phyloP scores from a whole-genome alignment of 2,888 invertebrate genomes.

The Polydrusus tereticollis region DNA sequence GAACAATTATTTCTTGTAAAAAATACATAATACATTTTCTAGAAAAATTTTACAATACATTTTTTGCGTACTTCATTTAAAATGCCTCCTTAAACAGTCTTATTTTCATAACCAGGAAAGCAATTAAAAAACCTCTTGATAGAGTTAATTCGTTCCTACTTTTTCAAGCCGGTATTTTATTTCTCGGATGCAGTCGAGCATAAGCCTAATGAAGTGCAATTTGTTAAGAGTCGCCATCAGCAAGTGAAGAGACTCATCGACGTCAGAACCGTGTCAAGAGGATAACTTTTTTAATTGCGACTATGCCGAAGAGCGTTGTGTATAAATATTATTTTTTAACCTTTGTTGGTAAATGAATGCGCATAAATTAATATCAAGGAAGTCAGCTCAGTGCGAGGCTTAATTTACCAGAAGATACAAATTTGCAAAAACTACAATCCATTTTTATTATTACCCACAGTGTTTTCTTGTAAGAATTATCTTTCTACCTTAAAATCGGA shows the following conservation, averaged over 20 bases:
- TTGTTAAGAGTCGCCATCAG: constrained; percentile 5
- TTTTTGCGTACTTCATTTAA: not conserved
- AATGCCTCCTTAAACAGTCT: not conserved
- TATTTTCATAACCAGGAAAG: constrained; percentile 3
- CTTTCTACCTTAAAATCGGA: no score
- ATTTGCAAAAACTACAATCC: no score
- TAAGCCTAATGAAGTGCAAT: constrained; percentile 17
- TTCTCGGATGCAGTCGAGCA: constrained; percentile 15
- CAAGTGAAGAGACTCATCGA: constrained; percentile 11
- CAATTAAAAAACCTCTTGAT: constrained; percentile 19
- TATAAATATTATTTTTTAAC: not conserved
- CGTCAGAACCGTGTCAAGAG: constrained; percentile 4
- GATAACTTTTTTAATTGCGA: constrained; percentile 18
- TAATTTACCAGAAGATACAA: no score
- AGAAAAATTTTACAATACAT: no score
- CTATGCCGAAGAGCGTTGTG: not conserved
- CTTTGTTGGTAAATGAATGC: not conserved
- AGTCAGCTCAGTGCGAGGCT: no score
- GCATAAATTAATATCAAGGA: not conserved
- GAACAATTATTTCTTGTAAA: no score
- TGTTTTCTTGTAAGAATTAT: no score
- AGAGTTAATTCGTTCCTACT: constrained; percentile 14
- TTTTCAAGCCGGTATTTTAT: constrained; percentile 18
- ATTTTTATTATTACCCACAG: no score
- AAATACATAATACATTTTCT: no score